These are phyloP conservation scores for Reticulitermes speratus DNA, from an alignment of 1,140 invertebrate genomes.

Conservation along the genomic window DNA sequence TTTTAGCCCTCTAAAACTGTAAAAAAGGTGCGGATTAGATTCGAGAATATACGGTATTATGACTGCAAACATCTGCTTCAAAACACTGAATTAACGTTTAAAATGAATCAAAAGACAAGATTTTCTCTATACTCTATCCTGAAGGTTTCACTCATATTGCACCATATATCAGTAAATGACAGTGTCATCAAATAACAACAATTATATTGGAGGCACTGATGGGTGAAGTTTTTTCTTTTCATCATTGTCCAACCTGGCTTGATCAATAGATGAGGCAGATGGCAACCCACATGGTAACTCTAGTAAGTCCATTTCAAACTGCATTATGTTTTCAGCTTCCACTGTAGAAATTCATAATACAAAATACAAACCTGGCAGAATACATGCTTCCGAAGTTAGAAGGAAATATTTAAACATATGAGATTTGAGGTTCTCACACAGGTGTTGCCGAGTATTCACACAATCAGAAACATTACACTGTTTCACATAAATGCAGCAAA, in stretches of 20 bases:
- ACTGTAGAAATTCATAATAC: constrained; percentile 48
- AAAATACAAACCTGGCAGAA: background rate
- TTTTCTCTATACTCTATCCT: background rate
- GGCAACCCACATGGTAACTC: constrained; percentile 69
- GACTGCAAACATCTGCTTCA: too few relatives aligned
- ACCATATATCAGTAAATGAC: background rate
- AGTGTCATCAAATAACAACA: too few relatives aligned
- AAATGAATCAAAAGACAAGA: background rate
- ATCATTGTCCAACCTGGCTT: constrained; percentile 61
- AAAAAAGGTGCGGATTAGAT: too few relatives aligned
- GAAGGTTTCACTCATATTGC: background rate
- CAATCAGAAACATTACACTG: too few relatives aligned
- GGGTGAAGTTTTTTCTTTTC: constrained; percentile 67
- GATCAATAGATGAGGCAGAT: constrained; percentile 64
- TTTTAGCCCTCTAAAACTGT: too few relatives aligned
- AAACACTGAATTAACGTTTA: too few relatives aligned
- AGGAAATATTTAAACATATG: too few relatives aligned
- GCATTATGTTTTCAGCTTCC: constrained; percentile 77
- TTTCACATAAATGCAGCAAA: too few relatives aligned
- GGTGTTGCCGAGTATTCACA: too few relatives aligned
- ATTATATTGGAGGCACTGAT: constrained; percentile 32
- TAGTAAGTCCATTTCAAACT: constrained; percentile 65
- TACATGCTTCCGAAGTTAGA: background rate
- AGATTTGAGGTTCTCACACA: too few relatives aligned
- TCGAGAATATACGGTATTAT: too few relatives aligned